phyloP scores from a whole-genome alignment of 1,140 invertebrate genomes.

The Dinoponera quadriceps region DNA sequence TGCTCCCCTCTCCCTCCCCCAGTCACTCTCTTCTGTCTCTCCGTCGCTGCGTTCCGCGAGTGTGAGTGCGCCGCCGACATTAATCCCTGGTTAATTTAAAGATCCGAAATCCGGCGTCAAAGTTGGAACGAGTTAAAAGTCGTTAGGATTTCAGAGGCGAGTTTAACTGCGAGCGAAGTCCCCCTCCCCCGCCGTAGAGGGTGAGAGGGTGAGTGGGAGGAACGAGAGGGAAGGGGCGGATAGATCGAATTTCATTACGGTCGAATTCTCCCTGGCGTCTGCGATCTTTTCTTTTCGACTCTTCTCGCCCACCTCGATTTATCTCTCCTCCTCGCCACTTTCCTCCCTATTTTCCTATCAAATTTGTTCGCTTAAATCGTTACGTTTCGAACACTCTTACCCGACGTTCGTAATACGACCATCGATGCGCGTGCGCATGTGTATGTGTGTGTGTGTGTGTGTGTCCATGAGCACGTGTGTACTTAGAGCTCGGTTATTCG shows the following conservation, averaged over 20 bases:
- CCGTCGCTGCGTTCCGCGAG: background rate
- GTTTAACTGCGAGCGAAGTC: slow-evolving; percentile 53
- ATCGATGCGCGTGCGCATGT: background rate
- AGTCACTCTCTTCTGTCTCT: background rate
- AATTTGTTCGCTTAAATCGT: slow-evolving; percentile 45
- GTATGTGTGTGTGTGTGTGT: too few species aligned
- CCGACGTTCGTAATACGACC: background rate
- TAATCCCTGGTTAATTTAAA: slow-evolving; percentile 67
- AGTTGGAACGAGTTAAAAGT: slow-evolving; percentile 64
- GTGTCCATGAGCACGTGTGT: background rate
- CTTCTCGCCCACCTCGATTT: background rate
- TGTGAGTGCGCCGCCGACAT: slow-evolving; percentile 23
- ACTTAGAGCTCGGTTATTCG: slow-evolving; percentile 15
- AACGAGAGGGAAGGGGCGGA: slow-evolving; percentile 34
- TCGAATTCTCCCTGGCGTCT: slow-evolving; percentile 50
- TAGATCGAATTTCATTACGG: slow-evolving; percentile 57
- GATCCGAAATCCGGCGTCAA: slow-evolving; percentile 55
- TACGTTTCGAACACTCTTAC: background rate
- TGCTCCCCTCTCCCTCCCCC: background rate
- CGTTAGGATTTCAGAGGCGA: slow-evolving; percentile 34
- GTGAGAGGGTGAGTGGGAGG: background rate
- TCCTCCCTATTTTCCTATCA: background rate
- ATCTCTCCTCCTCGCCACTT: background rate
- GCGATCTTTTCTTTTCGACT: slow-evolving; percentile 3
- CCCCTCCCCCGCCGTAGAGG: background rate